Percentiles rank a stretch among this genome's conserved stretches.
phyloP scores from a whole-genome alignment of 2,113 vertebrate species.

The Sclerurus mexicanus region DNA sequence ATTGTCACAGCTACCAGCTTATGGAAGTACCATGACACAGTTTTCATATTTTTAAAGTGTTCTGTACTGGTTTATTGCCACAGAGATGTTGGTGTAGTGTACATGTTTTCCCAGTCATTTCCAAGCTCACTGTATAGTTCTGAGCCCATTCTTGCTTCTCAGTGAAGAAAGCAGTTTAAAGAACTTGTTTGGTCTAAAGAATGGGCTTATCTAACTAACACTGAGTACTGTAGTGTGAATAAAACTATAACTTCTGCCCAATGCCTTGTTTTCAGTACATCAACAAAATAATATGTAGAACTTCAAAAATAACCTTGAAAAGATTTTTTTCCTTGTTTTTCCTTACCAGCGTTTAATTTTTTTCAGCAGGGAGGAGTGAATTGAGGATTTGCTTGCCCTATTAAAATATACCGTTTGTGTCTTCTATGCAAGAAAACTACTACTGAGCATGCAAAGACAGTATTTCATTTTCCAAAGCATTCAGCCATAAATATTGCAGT shows the following conservation, averaged over 20 bases:
- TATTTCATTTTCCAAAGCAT: slow-evolving; percentile 31
- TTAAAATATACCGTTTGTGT: not conserved
- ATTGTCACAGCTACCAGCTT: not conserved
- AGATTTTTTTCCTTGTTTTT: not conserved
- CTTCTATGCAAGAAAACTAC: not conserved
- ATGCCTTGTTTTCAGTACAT: not conserved
- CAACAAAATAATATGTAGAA: not conserved
- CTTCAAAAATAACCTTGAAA: not conserved
- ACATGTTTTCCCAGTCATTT: not conserved
- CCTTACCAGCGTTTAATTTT: not conserved
- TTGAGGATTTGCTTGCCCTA: not conserved
- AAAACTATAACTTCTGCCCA: not conserved
- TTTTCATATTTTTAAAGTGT: not conserved
- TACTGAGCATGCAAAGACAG: not conserved
- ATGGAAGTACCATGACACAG: not conserved
- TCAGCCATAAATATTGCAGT: slow-evolving; percentile 10
- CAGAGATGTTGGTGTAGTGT: not conserved
- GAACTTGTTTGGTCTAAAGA: not conserved
- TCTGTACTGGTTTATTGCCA: not conserved
- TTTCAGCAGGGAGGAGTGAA: not conserved
- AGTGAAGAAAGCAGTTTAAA: not conserved
- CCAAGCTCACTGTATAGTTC: not conserved
- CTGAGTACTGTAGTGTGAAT: not conserved
- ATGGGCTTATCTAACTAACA: not conserved
- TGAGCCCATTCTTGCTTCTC: not conserved